These are phyloP conservation scores for Pipa parva DNA, from an alignment of 2,113 vertebrate species.

Conservation along the genomic window DNA sequence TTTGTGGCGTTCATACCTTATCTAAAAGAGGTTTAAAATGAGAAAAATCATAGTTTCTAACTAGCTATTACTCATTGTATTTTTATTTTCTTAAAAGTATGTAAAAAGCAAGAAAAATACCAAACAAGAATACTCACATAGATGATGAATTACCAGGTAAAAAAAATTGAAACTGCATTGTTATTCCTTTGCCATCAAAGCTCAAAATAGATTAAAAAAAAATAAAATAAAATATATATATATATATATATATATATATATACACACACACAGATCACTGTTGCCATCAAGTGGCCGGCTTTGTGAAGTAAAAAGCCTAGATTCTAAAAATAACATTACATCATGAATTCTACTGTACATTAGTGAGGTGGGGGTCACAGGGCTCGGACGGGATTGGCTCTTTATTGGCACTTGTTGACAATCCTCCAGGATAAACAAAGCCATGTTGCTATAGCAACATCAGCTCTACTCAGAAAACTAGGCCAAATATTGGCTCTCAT, in stretches of 20 bases:
- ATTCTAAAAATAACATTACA: constrained; percentile 4
- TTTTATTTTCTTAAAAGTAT: background rate
- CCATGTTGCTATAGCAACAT: constrained; percentile 16
- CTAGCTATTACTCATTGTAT: background rate
- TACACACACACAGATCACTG: background rate
- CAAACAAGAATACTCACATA: too few species aligned
- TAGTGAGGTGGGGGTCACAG: constrained; percentile 13
- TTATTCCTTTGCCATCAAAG: too few species aligned
- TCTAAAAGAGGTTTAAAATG: too few species aligned
- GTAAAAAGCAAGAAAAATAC: too few species aligned
- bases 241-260: background rate
- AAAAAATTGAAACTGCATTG: background rate
- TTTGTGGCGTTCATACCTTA: too few species aligned
- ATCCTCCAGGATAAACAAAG: constrained; percentile 33
- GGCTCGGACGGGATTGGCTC: constrained; percentile 14
- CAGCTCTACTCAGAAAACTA: constrained; percentile 26
- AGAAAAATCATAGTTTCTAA: too few species aligned
- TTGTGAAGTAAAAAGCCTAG: fast-evolving
- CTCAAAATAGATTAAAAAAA: too few species aligned
- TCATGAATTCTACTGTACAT: constrained; percentile 12
- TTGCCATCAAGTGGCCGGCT: constrained; percentile 51
- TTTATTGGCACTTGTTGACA: constrained; percentile 25
- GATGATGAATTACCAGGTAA: too few species aligned
- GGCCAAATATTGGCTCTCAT: constrained; percentile 16
- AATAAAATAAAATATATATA: background rate